Evolutionary conservation across 2,888 invertebrate species (phyloP).

Genomic region (Drosophila glabriapex): DNA sequence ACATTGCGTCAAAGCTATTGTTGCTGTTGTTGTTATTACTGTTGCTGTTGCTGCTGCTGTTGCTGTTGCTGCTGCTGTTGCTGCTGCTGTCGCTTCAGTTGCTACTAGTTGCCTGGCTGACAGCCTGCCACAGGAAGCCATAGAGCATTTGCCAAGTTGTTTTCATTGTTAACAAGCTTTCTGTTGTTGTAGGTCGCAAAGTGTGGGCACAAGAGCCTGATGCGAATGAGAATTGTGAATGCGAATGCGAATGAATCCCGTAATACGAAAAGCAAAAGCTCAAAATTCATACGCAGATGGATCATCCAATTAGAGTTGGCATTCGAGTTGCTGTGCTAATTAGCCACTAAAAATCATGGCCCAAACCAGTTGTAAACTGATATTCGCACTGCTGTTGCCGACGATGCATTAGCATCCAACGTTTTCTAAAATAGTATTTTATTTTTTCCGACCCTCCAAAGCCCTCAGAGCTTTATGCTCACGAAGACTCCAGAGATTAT

Average conservation of each 20-base stretch:
- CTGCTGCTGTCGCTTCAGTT: slow-evolving; percentile 53
- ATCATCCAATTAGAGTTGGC: slow-evolving; percentile 58
- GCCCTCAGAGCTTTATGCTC: background rate
- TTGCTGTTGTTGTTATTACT: slow-evolving; percentile 53
- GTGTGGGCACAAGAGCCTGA: slow-evolving; percentile 47
- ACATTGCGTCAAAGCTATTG: slow-evolving; percentile 75
- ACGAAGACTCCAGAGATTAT: background rate
- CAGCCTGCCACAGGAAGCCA: slow-evolving; percentile 80
- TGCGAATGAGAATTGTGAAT: slow-evolving; percentile 19
- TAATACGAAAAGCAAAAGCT: slow-evolving; percentile 5
- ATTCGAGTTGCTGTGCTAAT: slow-evolving; percentile 35
- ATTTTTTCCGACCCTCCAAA: background rate
- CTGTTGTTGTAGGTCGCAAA: slow-evolving; percentile 76
- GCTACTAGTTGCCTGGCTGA: slow-evolving; percentile 64
- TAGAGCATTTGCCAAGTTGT: slow-evolving; percentile 79
- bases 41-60: slow-evolving; percentile 40
- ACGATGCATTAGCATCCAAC: background rate
- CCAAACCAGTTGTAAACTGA: slow-evolving; percentile 18
- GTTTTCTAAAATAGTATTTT: background rate
- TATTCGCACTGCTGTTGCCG: slow-evolving; percentile 4
- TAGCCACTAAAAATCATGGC: slow-evolving; percentile 26
- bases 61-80: slow-evolving; percentile 43
- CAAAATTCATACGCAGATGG: slow-evolving; percentile 42
- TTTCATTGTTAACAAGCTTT: slow-evolving; percentile 79
- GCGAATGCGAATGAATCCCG: slow-evolving; percentile 22